Base-by-base conservation (phyloP, 2,113 vertebrate genomes). In the Elephas maximus region DNA sequence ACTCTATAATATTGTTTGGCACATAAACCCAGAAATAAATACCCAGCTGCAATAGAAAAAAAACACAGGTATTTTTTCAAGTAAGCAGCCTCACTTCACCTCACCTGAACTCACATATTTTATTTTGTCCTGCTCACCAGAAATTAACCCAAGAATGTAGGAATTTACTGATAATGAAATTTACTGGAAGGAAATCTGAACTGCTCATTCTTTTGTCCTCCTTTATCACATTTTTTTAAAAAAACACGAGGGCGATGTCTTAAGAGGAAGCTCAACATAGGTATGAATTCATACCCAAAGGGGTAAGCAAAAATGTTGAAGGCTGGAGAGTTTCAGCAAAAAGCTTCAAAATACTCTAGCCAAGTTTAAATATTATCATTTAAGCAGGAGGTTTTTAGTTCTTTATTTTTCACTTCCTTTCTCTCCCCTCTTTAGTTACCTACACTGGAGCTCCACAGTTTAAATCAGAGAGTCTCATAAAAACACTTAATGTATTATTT, bases 161-260 rank as follows among this genome's bases (percentile, higher is more conserved):
- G 71, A 93, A 94, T 97, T 94, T 85, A 91, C 90, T 69, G 82
- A 96, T 96, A 96, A 91, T 37, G 83, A 60, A 2, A 4, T 76
- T 44, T 57, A 57, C 77, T 81, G n/a, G 78, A 91, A 94, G 21
- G 51, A 95, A 95, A 93, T 21, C 33, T 79, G 6, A 95, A 79
- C 60, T 48, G 62, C 33, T 63, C 0, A 30, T 9, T 78, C 80
- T 53, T 95, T 81, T 24, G 48, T 92, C 24, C 73, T 93, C n/a
- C 74, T 77, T 90, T 83, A 78, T 93, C 33, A 4, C 10, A 62
- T 15, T 33, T 5, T 48, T 30, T 41, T 48, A 51, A 12, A 33
- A 57, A 67, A 84, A 41, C 33, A 78, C 9, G 8, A 86, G 8
- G 11, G 37, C 8, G 17, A 4, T 76, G 77, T 91, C 77, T 97